Base-by-base conservation (phyloP, 1,140 invertebrate genomes). In the Oryctes rhinoceros region DNA sequence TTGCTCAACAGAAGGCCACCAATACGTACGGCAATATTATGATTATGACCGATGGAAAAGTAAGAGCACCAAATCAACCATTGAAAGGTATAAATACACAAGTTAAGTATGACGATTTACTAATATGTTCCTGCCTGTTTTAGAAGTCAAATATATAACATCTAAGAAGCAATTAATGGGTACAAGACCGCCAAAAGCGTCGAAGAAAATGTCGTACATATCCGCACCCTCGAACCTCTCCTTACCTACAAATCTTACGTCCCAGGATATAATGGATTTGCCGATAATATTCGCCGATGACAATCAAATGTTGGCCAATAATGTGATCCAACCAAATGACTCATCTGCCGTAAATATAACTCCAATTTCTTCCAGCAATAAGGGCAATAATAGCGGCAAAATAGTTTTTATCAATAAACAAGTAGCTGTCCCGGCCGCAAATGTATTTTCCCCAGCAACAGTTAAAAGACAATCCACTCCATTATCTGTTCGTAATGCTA, bases 261-360 rank as follows among this genome's bases (percentile, higher is more conserved):
- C 90, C 4, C 88, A 91, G 48, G 92, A 92, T 83, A 93, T 93
- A 53, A 87, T 92, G 75, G 91, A 93, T 81, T 89, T 93, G 82
- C 92, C 92, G 5, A 92, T 93, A 82, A 91, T 92, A 35, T 92
- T 92, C 86, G 92, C 92, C 3, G 92, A 92, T 81, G 91, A 92
- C 81, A 91, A 91, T 75, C 89, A 90, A 47, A 88, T 88, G 81
- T 81, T 90, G n/a, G 84, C 86, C 20, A 84, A 86, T 18, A 87
- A 88, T 78, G 67, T 82, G 71, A 78, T 81, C 67, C 65, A 81
- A 76, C 80, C 82, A 80, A 53, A 83, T 71, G 86, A 75, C 81
- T 87, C 0, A 85, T 88, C 37, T 87, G 86, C 71, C 88, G 87
- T 65, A 88, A 88, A 74, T 85, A 87, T 44, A 85, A 78, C 78